A percentile compares a stretch with the other conserved stretches of the same genome.
Evolutionary conservation across 2,113 vertebrate genomes (phyloP).

Genomic region (Jacana jacana): DNA sequence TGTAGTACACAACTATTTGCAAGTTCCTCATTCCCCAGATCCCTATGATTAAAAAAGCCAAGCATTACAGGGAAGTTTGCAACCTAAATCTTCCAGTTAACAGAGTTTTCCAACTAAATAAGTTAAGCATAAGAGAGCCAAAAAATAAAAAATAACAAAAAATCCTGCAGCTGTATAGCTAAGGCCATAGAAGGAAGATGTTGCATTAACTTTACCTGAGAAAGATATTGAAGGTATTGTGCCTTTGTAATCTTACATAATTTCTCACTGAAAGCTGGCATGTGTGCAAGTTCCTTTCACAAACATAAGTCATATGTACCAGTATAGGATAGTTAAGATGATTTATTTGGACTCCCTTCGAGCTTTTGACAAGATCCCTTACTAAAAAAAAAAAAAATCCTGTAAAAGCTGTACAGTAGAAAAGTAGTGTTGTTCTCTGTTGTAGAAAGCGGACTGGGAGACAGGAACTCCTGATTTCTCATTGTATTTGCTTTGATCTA

Average conservation of each 20-base stretch:
- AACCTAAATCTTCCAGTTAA: not conserved
- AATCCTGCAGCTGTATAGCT: not conserved
- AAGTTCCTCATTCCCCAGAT: not conserved
- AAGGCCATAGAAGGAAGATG: not conserved
- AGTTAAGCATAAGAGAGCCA: not conserved
- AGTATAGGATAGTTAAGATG: not conserved
- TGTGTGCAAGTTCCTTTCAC: not conserved
- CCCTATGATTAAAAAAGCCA: not conserved
- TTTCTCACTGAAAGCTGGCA: not conserved
- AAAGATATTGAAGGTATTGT: not conserved
- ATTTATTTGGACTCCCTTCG: slow-evolving; percentile 26
- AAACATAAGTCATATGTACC: not conserved
- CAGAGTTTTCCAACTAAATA: not conserved
- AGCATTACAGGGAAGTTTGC: not conserved
- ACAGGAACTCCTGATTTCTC: slow-evolving; percentile 20
- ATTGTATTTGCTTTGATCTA: slow-evolving; percentile 48
- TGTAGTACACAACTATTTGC: not conserved
- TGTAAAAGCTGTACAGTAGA: not conserved
- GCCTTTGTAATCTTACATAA: not conserved
- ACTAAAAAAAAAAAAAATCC: not conserved
- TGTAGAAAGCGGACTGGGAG: not conserved
- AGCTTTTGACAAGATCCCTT: slow-evolving; percentile 11
- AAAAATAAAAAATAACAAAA: not conserved
- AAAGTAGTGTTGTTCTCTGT: not conserved
- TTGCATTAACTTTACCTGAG: not conserved